Evolutionary conservation across 2,113 vertebrate genomes (phyloP), one percentile per base, ranked within the genome.

Genomic region (Salvelinus alpinus): DNA sequence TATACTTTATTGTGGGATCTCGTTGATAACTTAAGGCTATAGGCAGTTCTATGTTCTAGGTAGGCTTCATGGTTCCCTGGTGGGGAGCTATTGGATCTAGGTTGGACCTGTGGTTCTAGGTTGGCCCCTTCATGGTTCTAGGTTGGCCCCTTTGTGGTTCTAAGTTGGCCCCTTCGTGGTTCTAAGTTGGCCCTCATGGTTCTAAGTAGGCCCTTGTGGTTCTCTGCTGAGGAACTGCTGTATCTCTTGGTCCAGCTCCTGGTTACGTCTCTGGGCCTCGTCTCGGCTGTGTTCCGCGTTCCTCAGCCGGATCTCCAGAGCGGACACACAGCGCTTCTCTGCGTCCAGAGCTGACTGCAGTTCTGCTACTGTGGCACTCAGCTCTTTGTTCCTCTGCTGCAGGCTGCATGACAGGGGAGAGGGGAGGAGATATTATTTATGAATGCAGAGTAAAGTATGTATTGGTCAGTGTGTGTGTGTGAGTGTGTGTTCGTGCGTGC

Each of bases 371-470:
- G 92, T 93, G 73, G 94, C 92, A 82, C 89, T 94, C 57, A 95
- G 93, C 0, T 99, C 95, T 2, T 90, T 93, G 85, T 97, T 98
- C 78, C 95, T 94, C 81, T 94, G 92, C 77, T 95, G 92, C 1
- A 98, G 90, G 73, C 98, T 99, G 89, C 0, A 54, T 78, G 85
- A 47, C 0, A 86, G 87, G 3, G 51, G 76, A 16, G 0, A 0
- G n/a, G 60, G 4, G 0, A 38, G 38, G 0, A 38, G 38, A 11
- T 44, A 44, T 44, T 44, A 11, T 5, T 54, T 54, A 54, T 54
- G 51, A 54, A 54, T 14, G 51, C 51, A 54, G 12, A 54, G 51
- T 18, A 54, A 44, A 44, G 38, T 44, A 44, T 44, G 38, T 44
- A 44, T 44, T 11, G 38, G 38, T 44, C 38, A 11, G 34, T 34